phyloP scores from a whole-genome alignment of 1,140 invertebrate species.

The Lepidurus arcticus region DNA sequence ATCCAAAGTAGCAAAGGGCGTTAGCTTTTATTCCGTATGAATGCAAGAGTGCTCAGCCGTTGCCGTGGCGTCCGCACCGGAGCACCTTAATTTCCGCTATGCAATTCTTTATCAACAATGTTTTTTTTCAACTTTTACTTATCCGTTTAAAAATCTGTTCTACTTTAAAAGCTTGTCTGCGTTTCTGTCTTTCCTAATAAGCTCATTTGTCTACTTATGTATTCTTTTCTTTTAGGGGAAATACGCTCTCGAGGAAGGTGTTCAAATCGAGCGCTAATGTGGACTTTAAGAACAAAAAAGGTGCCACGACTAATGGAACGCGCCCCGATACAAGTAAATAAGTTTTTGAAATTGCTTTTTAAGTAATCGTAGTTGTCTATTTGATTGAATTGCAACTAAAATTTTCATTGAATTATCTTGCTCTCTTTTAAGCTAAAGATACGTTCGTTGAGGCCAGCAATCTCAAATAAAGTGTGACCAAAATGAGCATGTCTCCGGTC shows the following conservation, averaged over 20 bases:
- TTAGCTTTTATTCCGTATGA: slow-evolving; percentile 12
- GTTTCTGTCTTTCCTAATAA: too few relatives aligned
- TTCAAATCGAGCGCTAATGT: slow-evolving; percentile 28
- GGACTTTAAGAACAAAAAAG: neutral
- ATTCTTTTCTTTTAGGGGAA: neutral
- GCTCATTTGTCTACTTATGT: neutral
- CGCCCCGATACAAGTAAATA: neutral
- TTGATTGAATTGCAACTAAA: too few relatives aligned
- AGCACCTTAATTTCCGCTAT: slow-evolving; percentile 23
- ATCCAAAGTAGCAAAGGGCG: neutral
- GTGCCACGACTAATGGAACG: neutral
- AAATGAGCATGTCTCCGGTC: too few relatives aligned
- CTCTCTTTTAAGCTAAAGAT: too few relatives aligned
- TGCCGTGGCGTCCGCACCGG: neutral
- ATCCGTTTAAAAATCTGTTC: neutral
- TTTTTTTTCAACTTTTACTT: neutral
- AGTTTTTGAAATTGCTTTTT: neutral
- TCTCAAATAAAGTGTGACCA: too few relatives aligned
- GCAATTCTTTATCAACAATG: slow-evolving; percentile 18
- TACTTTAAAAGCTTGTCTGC: too few relatives aligned
- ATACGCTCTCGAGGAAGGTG: slow-evolving; percentile 23
- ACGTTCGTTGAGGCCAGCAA: too few relatives aligned
- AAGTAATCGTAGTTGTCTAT: neutral
- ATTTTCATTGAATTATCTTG: too few relatives aligned
- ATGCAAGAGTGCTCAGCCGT: slow-evolving; percentile 20